Evolutionary conservation across 2,888 invertebrate species (phyloP).

Genomic region (Eueremaeus valkanovi): DNA sequence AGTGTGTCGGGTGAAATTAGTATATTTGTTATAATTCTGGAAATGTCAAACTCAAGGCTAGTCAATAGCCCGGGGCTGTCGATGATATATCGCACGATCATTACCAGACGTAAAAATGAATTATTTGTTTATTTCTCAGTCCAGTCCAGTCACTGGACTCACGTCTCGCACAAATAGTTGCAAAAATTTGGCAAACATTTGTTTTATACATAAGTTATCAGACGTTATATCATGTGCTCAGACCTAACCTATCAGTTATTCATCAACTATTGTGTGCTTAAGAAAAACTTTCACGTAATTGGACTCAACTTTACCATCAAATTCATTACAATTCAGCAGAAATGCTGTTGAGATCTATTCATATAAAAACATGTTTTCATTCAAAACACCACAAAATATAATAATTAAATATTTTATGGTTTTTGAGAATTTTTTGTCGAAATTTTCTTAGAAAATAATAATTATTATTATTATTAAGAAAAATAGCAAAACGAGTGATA

Average conservation of each 20-base stretch:
- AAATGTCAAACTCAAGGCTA: constrained; percentile 9
- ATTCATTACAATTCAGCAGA: neutral
- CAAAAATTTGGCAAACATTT: neutral
- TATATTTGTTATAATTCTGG: too few relatives aligned
- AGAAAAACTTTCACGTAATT: neutral
- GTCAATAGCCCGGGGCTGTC: neutral
- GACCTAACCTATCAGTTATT: neutral
- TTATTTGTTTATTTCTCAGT: neutral
- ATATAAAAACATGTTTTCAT: neutral
- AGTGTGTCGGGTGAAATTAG: too few relatives aligned
- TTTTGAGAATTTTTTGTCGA: neutral
- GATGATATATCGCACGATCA: neutral
- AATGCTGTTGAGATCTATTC: neutral
- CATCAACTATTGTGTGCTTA: neutral
- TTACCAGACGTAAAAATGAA: neutral
- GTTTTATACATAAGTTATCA: too few relatives aligned
- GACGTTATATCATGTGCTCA: too few relatives aligned
- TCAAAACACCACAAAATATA: neutral
- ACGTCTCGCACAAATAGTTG: neutral
- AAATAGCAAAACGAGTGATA: too few relatives aligned
- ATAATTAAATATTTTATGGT: neutral
- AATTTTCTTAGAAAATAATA: too few relatives aligned
- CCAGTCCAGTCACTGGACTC: neutral
- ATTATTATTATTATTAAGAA: too few relatives aligned
- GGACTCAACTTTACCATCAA: neutral